Percentiles rank a stretch among this genome's conserved stretches.
These are phyloP conservation scores for Papilio xuthus DNA, from an alignment of 1,140 invertebrate genomes.

Conservation along the genomic window DNA sequence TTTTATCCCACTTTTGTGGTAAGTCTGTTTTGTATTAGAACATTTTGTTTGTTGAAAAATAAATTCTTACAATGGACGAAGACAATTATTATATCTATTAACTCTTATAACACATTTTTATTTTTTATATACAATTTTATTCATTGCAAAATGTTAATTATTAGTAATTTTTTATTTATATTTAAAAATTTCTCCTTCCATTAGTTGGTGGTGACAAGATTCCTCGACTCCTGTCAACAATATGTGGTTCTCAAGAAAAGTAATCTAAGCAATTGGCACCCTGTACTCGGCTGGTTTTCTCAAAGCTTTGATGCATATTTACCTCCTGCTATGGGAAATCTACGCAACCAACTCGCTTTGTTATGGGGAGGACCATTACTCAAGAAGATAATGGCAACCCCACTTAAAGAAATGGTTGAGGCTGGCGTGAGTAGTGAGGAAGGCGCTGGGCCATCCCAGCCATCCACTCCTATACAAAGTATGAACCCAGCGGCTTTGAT, in stretches of 20 bases:
- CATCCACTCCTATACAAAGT: slow-evolving; percentile 71
- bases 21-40: slow-evolving; percentile 54
- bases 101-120: no score
- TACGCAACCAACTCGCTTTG: slow-evolving; percentile 91
- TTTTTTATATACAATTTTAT: no score
- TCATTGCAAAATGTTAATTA: no score
- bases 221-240: slow-evolving; percentile 92
- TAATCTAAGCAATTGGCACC: slow-evolving; percentile 97
- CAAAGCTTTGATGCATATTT: slow-evolving; percentile 92
- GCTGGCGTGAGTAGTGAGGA: slow-evolving; percentile 65
- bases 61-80: not conserved
- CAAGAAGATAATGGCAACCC: slow-evolving; percentile 70
- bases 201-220: slow-evolving; percentile 89
- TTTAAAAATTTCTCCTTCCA: slow-evolving; percentile 19
- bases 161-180: not conserved
- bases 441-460: slow-evolving; percentile 73
- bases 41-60: not conserved
- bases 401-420: slow-evolving; percentile 73
- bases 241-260: slow-evolving; percentile 93
- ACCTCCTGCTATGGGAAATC: slow-evolving; percentile 90
- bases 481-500: slow-evolving; percentile 75
- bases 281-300: slow-evolving; percentile 98
- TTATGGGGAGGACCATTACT: slow-evolving; percentile 89
- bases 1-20: slow-evolving; percentile 88
- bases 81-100: not conserved